These are phyloP conservation scores for Alentia gelatinosa DNA, from an alignment of 2,888 invertebrate genomes.

Conservation along the genomic window DNA sequence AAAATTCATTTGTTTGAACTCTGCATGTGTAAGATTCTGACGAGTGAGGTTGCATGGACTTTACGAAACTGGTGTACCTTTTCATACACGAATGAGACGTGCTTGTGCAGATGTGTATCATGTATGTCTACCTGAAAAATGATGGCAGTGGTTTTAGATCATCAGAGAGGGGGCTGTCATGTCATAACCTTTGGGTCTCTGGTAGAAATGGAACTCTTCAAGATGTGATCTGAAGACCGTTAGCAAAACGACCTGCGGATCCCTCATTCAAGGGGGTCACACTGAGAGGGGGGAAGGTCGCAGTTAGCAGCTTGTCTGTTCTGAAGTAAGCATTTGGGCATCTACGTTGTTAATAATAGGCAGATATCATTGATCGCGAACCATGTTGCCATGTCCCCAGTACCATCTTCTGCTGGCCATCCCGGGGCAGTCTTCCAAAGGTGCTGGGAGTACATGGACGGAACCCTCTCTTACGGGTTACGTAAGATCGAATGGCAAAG, in stretches of 20 bases:
- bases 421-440: background rate
- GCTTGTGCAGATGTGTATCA: constrained; percentile 28
- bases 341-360: background rate
- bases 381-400: background rate
- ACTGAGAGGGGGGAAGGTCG: background rate
- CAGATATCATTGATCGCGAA: background rate
- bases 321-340: background rate
- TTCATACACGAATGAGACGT: constrained; percentile 20
- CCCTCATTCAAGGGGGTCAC: background rate
- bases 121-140: constrained; percentile 15
- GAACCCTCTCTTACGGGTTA: background rate
- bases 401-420: background rate
- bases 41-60: constrained; percentile 29
- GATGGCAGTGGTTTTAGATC: background rate
- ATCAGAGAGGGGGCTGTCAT: background rate
- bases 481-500: background rate
- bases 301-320: background rate
- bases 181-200: background rate
- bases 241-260: no score
- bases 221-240: no score
- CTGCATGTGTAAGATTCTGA: background rate
- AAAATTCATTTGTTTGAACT: background rate
- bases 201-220: background rate
- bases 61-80: constrained; percentile 2
- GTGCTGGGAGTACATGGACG: background rate